Evolutionary conservation across 1,140 invertebrate species (phyloP).

Genomic region (Eupristina koningsbergeri): DNA sequence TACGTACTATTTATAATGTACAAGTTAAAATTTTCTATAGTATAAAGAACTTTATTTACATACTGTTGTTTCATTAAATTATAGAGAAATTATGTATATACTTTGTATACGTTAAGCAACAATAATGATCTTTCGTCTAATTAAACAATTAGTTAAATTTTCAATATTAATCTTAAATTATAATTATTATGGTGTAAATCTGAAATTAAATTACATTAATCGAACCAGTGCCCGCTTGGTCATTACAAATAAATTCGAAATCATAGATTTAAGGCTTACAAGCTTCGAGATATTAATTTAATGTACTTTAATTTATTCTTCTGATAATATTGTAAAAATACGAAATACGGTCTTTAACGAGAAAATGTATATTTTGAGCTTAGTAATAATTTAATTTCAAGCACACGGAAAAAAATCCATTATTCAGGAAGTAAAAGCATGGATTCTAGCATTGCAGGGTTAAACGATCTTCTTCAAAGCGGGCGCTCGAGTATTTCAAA

Average conservation of each 20-base stretch:
- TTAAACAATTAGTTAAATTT: conserved; percentile 4
- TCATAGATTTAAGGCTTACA: not conserved
- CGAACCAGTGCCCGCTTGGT: conserved; percentile 4
- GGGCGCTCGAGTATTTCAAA: not conserved
- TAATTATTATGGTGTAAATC: conserved; percentile 6
- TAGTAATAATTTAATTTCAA: too few species aligned
- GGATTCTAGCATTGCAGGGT: not conserved
- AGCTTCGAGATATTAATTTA: not conserved
- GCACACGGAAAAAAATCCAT: not conserved
- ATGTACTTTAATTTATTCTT: not conserved
- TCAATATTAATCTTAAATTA: conserved; percentile 11
- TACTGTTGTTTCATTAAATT: conserved; percentile 13
- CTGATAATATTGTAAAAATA: not conserved
- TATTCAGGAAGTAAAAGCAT: not conserved
- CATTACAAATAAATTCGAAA: not conserved
- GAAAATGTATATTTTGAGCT: not conserved
- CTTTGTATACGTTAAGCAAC: not conserved
- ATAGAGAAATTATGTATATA: conserved; percentile 16
- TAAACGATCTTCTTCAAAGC: not conserved
- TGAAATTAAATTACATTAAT: conserved; percentile 10
- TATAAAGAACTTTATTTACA: conserved; percentile 2
- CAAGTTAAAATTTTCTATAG: conserved; percentile 22
- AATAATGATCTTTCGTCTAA: not conserved
- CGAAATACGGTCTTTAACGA: not conserved
- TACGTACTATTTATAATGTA: conserved; percentile 6